phyloP scores from a whole-genome alignment of 2,888 invertebrate genomes.

The Cryptocephalus moraei region DNA sequence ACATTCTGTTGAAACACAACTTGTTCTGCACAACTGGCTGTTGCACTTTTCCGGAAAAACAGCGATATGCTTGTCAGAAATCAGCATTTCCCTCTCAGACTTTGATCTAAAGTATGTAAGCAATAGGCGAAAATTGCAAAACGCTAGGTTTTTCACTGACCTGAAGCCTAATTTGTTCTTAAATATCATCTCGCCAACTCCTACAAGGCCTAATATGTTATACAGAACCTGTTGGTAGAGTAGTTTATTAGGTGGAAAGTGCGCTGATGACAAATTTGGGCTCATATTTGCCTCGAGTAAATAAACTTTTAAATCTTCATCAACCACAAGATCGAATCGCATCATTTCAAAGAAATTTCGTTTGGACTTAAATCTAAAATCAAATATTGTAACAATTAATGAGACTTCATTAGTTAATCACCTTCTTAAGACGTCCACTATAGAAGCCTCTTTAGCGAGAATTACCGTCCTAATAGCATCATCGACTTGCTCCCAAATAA shows the following conservation, averaged over 20 bases:
- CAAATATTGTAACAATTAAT: not conserved
- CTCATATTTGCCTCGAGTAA: constrained; percentile 98
- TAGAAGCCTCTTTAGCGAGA: constrained; percentile 59
- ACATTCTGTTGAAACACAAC: constrained; percentile 60
- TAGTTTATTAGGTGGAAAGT: constrained; percentile 79
- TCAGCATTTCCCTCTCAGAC: constrained; percentile 30
- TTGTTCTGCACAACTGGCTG: constrained; percentile 42
- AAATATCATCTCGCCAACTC: constrained; percentile 49
- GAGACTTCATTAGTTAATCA: constrained; percentile 12
- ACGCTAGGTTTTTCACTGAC: constrained; percentile 26
- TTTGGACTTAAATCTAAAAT: constrained; percentile 38
- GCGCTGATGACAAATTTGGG: constrained; percentile 89
- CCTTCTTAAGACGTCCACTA: constrained; percentile 48
- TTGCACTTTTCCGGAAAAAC: constrained; percentile 63
- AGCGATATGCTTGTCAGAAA: constrained; percentile 69
- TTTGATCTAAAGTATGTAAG: constrained; percentile 15
- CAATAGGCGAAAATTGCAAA: not conserved
- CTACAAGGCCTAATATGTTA: constrained; percentile 70
- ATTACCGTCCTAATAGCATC: constrained; percentile 63
- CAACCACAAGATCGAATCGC: constrained; percentile 87
- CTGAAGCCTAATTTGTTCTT: constrained; percentile 35
- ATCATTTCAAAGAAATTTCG: constrained; percentile 88
- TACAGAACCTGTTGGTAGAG: constrained; percentile 89
- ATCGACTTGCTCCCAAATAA: constrained; percentile 73
- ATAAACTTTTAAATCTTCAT: constrained; percentile 75